phyloP scores from a whole-genome alignment of 2,113 vertebrate genomes.

The Oncorhynchus tshawytscha region DNA sequence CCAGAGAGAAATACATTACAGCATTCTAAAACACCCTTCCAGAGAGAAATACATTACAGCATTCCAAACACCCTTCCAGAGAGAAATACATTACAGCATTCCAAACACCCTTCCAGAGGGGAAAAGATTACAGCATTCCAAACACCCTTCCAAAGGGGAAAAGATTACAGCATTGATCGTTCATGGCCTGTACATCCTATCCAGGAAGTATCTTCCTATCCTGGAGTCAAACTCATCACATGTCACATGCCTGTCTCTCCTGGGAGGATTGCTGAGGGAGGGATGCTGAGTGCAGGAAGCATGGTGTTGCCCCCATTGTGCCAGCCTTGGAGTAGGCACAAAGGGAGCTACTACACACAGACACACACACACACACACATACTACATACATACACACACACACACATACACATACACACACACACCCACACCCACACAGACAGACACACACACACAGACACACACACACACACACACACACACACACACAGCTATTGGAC shows the following conservation, averaged over 20 bases:
- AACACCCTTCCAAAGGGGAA: not conserved
- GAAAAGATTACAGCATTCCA: not conserved
- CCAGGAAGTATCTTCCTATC: not conserved
- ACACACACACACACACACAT: too few species aligned
- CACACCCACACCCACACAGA: too few species aligned
- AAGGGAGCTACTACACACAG: too few species aligned
- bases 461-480: not conserved
- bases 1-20: not conserved
- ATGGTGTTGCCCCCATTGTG: constrained; percentile 34
- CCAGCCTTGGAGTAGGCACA: constrained; percentile 9
- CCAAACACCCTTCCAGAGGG: not conserved
- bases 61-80: not conserved
- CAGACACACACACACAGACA: too few species aligned
- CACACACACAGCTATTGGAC: constrained; percentile 1
- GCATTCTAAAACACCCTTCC: not conserved
- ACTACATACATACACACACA: too few species aligned
- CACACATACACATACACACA: not conserved
- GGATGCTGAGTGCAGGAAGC: not conserved
- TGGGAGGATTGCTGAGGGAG: not conserved
- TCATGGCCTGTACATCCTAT: not conserved
- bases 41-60: not conserved
- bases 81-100: not conserved
- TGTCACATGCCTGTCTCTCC: not conserved
- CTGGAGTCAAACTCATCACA: not conserved
- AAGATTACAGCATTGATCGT: not conserved